Evolutionary conservation across 2,888 invertebrate species (phyloP), one percentile per base, ranked within the genome.

Genomic region (Lycocerus yunnanus): DNA sequence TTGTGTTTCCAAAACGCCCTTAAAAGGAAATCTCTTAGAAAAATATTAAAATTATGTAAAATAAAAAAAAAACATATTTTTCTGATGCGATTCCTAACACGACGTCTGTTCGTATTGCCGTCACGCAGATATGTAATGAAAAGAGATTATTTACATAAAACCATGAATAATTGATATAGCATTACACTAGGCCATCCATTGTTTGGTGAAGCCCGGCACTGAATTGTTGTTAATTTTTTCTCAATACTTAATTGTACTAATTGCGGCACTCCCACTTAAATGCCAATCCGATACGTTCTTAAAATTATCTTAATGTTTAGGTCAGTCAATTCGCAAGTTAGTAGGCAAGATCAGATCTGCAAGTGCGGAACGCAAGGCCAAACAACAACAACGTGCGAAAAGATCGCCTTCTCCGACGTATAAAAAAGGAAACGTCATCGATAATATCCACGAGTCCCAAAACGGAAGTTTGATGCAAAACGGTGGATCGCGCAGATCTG

Each of bases 311-410:
- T 18, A 60, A 15, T 68, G 73, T 76, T 93, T 93, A 84, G 94
- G 95, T 68, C 94, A 95, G 84, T 95, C 95, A 15, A 92, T 95
- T 82, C 90, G 95, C 79, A 94, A 94, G 86, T 87, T 95, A 77
- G 95, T 95, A 15, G 94, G 94, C 72, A 95, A 95, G 87, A 92
- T 95, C 73, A 91, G 95, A 4, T 94, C 94, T 14, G 94, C 93
- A 15, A 89, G 94, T 87, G 90, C 90, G 80, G 90, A 92, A 87
- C 88, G 92, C 81, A 89, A 92, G 87, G 88, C 91, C 83, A 91
- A 92, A 86, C 86, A 90, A 87, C 76, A 76, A 67, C 77, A 77
- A 67, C 85, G 90, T 78, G 86, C 90, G 84, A 83, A 90, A 78
- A 77, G 87, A 63, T 92, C 93, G 74, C 93, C 93, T 58, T 88